Base-by-base conservation (phyloP, 2,113 vertebrate genomes). In the Caranx melampygus region DNA sequence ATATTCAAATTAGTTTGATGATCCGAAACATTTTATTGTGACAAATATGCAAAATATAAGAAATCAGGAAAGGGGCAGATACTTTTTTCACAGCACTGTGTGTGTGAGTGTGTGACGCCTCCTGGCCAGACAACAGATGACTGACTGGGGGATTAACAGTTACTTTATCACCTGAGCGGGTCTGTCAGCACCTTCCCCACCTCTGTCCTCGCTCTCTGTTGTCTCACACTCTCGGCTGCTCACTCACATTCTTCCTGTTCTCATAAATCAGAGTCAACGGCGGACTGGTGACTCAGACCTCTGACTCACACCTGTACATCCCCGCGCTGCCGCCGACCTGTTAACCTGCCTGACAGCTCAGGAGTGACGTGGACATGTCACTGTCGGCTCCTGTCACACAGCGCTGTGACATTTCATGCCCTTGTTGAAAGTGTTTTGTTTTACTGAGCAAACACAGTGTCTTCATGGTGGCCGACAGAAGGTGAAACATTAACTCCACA, bases 301-400 rank as follows among this genome's bases (percentile, higher is more conserved):
- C 31, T 78, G 83, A 55, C 55, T 79, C 60, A 62, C 57, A 66
- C 47, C 55, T 51, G 47, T 5, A 6, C 60, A 14, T 26, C 26
- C 26, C 26, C 26, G 26, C 26, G 26, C 26, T 26, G 26, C 26
- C 26, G 31, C 44, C 0, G 16, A 40, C 15, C 4, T 9, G 35
- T 66, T 63, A 15, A 66, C 61, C 67, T 21, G 54, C 18, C 26
- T 5, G 40, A 7, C 31, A 20, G 15, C 3, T 6, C 0, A 11
- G 2, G 2, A 18, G 18, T 35, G 34, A 14, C 9, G 20, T 10
- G 0, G 52, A 21, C n/a, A 6, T 54, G 40, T 78, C 47, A 44
- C 59, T 34, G 6, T 15, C 6, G 0, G 51, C 37, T 40, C 13
- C 18, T 1, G 26, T 68, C n/a, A 1, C 62, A 3, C 33, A 0